Percentiles rank a stretch among this genome's conserved stretches.
phyloP scores from a whole-genome alignment of 2,888 invertebrate genomes.

The Megamerina dolium region DNA sequence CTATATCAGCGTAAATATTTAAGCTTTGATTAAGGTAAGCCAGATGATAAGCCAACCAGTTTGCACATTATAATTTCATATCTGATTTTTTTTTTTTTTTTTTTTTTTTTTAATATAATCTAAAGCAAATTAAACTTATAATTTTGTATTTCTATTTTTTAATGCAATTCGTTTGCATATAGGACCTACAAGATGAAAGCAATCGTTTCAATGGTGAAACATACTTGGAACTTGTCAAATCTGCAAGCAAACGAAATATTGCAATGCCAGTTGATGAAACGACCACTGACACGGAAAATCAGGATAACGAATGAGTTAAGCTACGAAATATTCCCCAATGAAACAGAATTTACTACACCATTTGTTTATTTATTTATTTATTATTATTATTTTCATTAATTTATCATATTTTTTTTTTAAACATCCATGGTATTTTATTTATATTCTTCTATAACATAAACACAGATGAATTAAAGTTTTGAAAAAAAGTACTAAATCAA shows the following conservation, averaged over 20 bases:
- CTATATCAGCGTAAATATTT: too few relatives aligned
- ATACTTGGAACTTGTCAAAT: conserved; percentile 44
- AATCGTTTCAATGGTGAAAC: conserved; percentile 49
- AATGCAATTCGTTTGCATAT: conserved; percentile 11
- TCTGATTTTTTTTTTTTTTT: conserved; percentile 1
- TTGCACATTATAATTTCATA: too few relatives aligned
- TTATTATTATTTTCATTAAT: not conserved
- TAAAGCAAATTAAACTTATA: not conserved
- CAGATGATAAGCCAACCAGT: too few relatives aligned
- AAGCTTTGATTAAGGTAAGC: too few relatives aligned
- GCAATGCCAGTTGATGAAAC: conserved; percentile 37
- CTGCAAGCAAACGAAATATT: conserved; percentile 45
- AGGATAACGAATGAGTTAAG: conserved; percentile 24
- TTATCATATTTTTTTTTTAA: not conserved
- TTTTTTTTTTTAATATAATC: not conserved
- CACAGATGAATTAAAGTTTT: too few relatives aligned
- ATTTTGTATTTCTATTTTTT: not conserved
- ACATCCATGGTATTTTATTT: too few relatives aligned
- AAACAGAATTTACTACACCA: too few relatives aligned
- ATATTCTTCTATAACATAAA: too few relatives aligned
- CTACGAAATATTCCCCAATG: too few relatives aligned
- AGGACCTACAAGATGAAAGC: conserved; percentile 48
- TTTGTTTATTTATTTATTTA: not conserved
- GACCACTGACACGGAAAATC: conserved; percentile 33
- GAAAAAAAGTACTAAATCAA: too few relatives aligned